Percentiles rank a stretch among this genome's conserved stretches.
Evolutionary conservation across 2,797 vertebrate genomes (phyloP).

Genomic region (Eidolon dupreanum): DNA sequence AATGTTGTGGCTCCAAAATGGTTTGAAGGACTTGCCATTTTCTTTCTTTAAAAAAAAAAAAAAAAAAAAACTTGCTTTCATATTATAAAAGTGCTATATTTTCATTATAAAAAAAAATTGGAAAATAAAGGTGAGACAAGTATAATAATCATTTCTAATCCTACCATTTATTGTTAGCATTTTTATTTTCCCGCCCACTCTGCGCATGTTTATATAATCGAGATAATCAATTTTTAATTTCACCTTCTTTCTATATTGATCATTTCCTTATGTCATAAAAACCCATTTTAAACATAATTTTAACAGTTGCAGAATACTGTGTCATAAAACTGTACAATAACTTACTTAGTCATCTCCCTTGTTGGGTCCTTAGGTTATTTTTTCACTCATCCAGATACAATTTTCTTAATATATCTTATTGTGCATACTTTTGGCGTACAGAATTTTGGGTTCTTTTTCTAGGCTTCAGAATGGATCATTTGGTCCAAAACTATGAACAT

Average conservation of each 20-base stretch:
- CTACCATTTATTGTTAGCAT: slow-evolving; percentile 1
- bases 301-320: background rate
- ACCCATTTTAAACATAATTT: slow-evolving; percentile 43
- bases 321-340: background rate
- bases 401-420: background rate
- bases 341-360: background rate
- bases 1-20: slow-evolving; percentile 19
- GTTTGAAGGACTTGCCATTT: slow-evolving; percentile 43
- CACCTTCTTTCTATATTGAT: slow-evolving; percentile 20
- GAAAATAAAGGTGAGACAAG: slow-evolving; percentile 30
- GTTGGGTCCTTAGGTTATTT: background rate
- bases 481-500: background rate
- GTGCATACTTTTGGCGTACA: background rate
- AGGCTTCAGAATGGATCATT: slow-evolving; percentile 19
- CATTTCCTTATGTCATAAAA: slow-evolving; percentile 51
- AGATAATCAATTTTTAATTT: slow-evolving; percentile 36
- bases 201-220: slow-evolving; percentile 9
- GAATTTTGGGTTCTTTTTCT: slow-evolving; percentile 48
- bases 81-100: slow-evolving; percentile 2
- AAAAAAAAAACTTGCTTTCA: slow-evolving; percentile 4
- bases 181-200: slow-evolving; percentile 45
- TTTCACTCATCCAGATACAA: background rate
- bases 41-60: background rate
- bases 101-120: slow-evolving; percentile 28
- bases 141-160: background rate